Evolutionary conservation across 1,140 invertebrate genomes (phyloP).

Genomic region (Zaprionus ornatus): DNA sequence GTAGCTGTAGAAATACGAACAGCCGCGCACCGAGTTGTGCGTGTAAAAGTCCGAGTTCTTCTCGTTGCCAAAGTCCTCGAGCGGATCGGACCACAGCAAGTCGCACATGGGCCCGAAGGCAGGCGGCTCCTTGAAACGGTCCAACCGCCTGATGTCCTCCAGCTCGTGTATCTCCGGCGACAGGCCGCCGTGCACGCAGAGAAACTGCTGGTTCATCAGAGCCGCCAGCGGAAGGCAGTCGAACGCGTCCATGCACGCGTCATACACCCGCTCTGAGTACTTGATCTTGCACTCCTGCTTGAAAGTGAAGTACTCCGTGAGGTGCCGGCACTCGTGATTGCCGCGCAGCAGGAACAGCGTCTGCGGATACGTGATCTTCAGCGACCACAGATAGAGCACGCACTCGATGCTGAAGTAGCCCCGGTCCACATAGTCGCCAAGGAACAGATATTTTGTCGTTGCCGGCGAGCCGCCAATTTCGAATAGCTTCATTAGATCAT

Average conservation of each 20-base stretch:
- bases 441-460: slow-evolving; percentile 99
- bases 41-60: slow-evolving; percentile 99
- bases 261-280: slow-evolving; percentile 99
- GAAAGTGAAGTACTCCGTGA: slow-evolving; percentile 99
- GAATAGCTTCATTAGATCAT: slow-evolving; percentile 99
- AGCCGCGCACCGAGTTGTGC: slow-evolving; percentile 99
- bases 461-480: slow-evolving; percentile 99
- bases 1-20: slow-evolving; percentile 99
- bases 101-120: slow-evolving; percentile 99
- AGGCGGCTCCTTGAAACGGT: slow-evolving; percentile 99
- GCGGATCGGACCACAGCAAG: slow-evolving; percentile 98
- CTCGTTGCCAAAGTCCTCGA: slow-evolving; percentile 99
- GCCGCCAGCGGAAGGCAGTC: slow-evolving; percentile 99
- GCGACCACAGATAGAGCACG: slow-evolving; percentile 99
- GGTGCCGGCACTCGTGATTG: slow-evolving; percentile 99
- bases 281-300: slow-evolving; percentile 99
- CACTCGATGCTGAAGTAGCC: slow-evolving; percentile 90
- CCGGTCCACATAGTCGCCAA: slow-evolving; percentile 99
- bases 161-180: slow-evolving; percentile 99
- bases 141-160: slow-evolving; percentile 99
- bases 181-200: slow-evolving; percentile 99
- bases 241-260: slow-evolving; percentile 99
- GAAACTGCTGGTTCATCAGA: slow-evolving; percentile 99
- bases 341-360: slow-evolving; percentile 99
- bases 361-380: slow-evolving; percentile 98